Percentiles rank a stretch among this genome's conserved stretches.
Evolutionary conservation across 2,797 vertebrate genomes (phyloP).

Genomic region (Melanotaenia parkinsoni): DNA sequence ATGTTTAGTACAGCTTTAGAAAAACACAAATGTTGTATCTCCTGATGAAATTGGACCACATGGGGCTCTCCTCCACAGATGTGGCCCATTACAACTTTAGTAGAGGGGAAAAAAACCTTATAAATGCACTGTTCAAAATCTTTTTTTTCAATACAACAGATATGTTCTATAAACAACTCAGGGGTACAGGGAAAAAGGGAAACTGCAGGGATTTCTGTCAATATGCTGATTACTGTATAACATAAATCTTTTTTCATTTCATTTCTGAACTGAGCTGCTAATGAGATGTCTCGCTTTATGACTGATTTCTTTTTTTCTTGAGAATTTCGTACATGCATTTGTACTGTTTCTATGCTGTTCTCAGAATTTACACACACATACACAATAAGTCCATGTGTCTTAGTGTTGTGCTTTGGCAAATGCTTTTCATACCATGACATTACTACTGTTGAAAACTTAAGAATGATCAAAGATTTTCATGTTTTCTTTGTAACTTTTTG

Average conservation of each 20-base stretch:
- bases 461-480: too few species aligned
- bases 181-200: constrained; percentile 30
- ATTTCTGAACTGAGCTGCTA: constrained; percentile 15
- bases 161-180: constrained; percentile 29
- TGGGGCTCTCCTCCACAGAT: constrained; percentile 24
- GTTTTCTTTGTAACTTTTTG: too few species aligned
- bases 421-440: too few species aligned
- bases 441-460: too few species aligned
- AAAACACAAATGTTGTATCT: constrained; percentile 1
- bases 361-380: neutral
- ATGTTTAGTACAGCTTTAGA: constrained; percentile 1
- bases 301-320: neutral
- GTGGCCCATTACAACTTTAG: constrained; percentile 26
- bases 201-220: constrained; percentile 40
- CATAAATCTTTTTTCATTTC: constrained; percentile 13
- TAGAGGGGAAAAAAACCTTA: constrained; percentile 12
- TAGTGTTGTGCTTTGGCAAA: too few species aligned
- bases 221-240: neutral
- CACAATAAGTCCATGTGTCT: too few species aligned
- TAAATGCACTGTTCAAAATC: neutral
- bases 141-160: neutral
- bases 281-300: neutral
- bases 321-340: neutral
- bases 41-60: constrained; percentile 15
- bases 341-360: neutral